Evolutionary conservation across 2,888 invertebrate species (phyloP), one percentile per base, ranked within the genome.

Genomic region (Hecatera dysodea): DNA sequence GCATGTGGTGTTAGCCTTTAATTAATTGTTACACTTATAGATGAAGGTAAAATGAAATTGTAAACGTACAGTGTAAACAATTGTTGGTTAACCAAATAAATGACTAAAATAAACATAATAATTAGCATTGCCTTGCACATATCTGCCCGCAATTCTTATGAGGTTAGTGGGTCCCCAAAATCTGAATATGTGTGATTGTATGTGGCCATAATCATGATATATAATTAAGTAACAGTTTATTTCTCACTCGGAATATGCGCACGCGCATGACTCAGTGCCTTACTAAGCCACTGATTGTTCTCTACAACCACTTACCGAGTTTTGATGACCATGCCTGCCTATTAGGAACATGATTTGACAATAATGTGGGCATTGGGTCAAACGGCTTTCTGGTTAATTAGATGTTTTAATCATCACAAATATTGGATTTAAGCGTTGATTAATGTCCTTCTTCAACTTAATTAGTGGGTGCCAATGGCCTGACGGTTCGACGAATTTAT

Each of bases 331-430:
- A 67, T 61, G 72, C 68, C 62, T 69, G 75, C 73, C 72, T 77
- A 86, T 93, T 93, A 91, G 86, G 86, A 89, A 83, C 89, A 89
- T 93, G 91, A 94, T 92, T 95, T 90, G 92, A 90, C 90, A 88
- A 90, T 70, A 39, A 39, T 85, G 81, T 78, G 67, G 69, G 73
- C 87, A 88, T 79, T 88, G 75, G 90, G 90, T 90, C 90, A 88
- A 75, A 82, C 72, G 78, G 78, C 89, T 90, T 91, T 91, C 90
- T 89, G 85, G 82, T 85, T 86, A 76, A 85, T 75, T 73, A 52
- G 48, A 55, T 68, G 55, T 69, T 62, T 56, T 75, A 73, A 60
- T 70, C 46, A 73, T 65, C 66, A 71, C 70, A 59, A 71, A 74
- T 67, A 76, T 74, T 80, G 19, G 6, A 50, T 50, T 44, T 22